Conservation (phyloP, 2,113 vertebrate species). For the Columba janthina region DNA sequence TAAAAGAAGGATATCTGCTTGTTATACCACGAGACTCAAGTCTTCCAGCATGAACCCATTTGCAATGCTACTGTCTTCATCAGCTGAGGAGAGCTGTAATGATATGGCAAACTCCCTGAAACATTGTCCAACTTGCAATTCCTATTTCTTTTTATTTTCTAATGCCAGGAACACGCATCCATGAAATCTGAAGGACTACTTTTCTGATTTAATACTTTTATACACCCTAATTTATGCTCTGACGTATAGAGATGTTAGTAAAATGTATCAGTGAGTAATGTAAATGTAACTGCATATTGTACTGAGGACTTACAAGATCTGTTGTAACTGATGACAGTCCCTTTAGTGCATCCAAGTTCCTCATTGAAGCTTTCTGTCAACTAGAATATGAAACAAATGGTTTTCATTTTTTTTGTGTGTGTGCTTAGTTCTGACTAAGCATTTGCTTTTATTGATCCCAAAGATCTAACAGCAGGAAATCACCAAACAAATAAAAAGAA, state of each 20-base stretch:
- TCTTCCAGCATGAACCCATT: not conserved
- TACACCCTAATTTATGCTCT: not conserved
- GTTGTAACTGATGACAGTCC: not conserved
- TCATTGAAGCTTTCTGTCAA: not conserved
- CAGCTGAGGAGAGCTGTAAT: not conserved
- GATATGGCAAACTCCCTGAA: not conserved
- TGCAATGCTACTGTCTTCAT: not conserved
- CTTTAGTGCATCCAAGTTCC: not conserved
- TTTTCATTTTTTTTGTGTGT: not conserved
- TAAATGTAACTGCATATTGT: not conserved
- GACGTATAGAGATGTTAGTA: not conserved
- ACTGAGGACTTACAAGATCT: not conserved
- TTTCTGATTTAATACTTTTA: not conserved
- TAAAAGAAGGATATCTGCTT: not conserved
- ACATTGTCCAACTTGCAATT: not conserved
- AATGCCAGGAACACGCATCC: not conserved
- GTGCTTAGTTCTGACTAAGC: slow-evolving; percentile 27
- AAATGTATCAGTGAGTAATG: not conserved
- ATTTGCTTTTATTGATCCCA: slow-evolving; percentile 53
- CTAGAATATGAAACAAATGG: not conserved
- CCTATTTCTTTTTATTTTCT: not conserved
- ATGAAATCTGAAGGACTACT: not conserved
- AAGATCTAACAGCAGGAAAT: not conserved
- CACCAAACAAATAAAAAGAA: slow-evolving; percentile 25
- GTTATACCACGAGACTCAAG: not conserved